Evolutionary conservation across 2,797 vertebrate genomes (phyloP), one percentile per base, ranked within the genome.

Genomic region (Caiman crocodilus): DNA sequence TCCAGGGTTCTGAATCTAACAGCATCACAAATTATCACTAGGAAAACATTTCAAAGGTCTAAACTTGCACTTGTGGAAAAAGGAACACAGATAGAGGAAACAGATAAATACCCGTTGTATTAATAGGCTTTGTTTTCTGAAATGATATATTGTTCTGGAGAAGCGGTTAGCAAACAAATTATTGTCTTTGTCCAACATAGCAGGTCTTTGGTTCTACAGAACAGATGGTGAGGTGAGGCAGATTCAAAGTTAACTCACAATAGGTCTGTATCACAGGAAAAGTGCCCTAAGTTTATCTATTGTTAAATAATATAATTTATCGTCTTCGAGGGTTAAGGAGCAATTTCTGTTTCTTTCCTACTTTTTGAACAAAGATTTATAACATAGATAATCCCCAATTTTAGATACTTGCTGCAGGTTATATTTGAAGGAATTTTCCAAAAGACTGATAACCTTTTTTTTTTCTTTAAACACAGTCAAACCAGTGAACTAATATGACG

Each of bases 271-370:
- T 98, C 94, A 98, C 98, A 99, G 99, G 99, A 99, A 99, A 98
- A 97, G 98, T 97, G 98, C 95, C 97, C 92, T 89, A 95, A 97
- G 97, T 98, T 97, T 98, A 98, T 97, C 97, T 98, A 99, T 99
- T 99, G 99, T 99, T 99, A 98, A 98, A 98, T 98, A 98, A 98
- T 98, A 98, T 98, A 98, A 99, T 99, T 99, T 99, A 99, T 99
- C 97, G 98, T 98, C 97, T 93, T 97, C 59, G 94, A 97, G 97
- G 99, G 98, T 98, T 98, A 98, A 96, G 97, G 99, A 98, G 98
- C 98, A 98, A 97, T 97, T 95, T 96, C 97, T 95, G 96, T 88
- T 95, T 94, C 93, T 98, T 97, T 97, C 97, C 96, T 96, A 96
- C 94, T 85, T 95, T 97, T 89, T 96, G 95, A 97, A 94, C 94